Percentiles rank a stretch among this genome's conserved stretches.
Evolutionary conservation across 2,797 vertebrate genomes (phyloP).

Genomic region (Muraenolepis orangiensis): DNA sequence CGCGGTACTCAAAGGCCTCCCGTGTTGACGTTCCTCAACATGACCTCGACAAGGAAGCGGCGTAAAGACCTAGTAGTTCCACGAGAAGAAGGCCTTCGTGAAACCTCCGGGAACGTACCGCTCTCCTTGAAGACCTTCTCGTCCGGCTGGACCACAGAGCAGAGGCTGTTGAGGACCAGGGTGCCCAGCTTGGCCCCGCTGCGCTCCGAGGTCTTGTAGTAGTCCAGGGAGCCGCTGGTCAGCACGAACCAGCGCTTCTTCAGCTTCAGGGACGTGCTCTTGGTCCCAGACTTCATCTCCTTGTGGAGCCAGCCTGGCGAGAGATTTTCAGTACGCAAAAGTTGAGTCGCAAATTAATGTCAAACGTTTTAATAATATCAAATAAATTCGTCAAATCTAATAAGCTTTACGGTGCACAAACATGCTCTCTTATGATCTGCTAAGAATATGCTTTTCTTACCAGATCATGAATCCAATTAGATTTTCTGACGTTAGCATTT

Average conservation of each 20-base stretch:
- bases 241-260: slow-evolving; percentile 95
- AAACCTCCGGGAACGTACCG: slow-evolving; percentile 57
- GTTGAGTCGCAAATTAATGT: not conserved
- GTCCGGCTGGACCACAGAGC: slow-evolving; percentile 85
- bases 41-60: not conserved
- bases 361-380: not conserved
- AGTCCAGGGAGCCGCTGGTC: slow-evolving; percentile 86
- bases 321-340: not conserved
- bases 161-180: slow-evolving; percentile 89
- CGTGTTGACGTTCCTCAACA: not conserved
- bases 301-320: slow-evolving; percentile 87
- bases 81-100: not conserved
- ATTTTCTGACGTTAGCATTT: not conserved
- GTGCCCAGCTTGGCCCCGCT: slow-evolving; percentile 85
- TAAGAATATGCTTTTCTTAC: no score
- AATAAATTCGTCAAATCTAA: not conserved
- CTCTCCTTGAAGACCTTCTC: slow-evolving; percentile 89
- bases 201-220: slow-evolving; percentile 88
- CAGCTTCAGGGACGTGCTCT: slow-evolving; percentile 86
- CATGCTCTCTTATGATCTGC: not conserved
- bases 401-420: not conserved
- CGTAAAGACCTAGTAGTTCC: no score
- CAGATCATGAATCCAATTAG: not conserved
- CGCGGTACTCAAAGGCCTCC: not conserved
- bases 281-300: slow-evolving; percentile 84